These are phyloP conservation scores for Ypsolopha scabrella DNA, from an alignment of 2,888 invertebrate species.

Conservation along the genomic window DNA sequence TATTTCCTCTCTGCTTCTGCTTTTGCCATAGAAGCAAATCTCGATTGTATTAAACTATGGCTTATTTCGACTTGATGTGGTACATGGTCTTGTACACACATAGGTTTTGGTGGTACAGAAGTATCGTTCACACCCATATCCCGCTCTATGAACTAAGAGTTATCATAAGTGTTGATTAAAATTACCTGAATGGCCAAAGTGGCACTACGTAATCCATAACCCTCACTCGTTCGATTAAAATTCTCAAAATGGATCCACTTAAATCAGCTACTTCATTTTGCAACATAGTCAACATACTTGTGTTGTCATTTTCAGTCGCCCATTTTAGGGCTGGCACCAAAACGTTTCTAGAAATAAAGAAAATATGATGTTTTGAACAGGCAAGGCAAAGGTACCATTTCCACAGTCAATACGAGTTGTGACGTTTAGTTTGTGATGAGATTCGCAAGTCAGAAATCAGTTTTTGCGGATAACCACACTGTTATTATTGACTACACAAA, in stretches of 20 bases:
- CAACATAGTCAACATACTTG: constrained; percentile 40
- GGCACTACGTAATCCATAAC: constrained; percentile 35
- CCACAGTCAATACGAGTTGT: no score
- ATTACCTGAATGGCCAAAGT: constrained; percentile 45
- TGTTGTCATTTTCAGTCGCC: constrained; percentile 27
- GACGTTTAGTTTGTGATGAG: no score
- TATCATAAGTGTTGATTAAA: background rate
- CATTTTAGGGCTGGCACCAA: constrained; percentile 30
- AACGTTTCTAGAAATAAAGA: constrained; percentile 22
- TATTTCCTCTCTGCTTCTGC: no score
- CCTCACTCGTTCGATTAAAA: constrained; percentile 22
- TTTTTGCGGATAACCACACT: no score
- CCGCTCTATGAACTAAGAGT: background rate
- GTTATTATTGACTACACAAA: no score
- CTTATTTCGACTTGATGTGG: background rate
- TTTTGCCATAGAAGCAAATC: background rate
- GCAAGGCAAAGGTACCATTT: no score
- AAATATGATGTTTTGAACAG: background rate
- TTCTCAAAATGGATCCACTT: constrained; percentile 31
- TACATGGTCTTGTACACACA: background rate
- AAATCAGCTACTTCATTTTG: constrained; percentile 30
- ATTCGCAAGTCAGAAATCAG: no score
- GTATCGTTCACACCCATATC: background rate
- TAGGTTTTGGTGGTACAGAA: background rate
- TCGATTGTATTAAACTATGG: no score